Conservation (phyloP, 2,797 vertebrate species). For the Linurgus olivaceus region DNA sequence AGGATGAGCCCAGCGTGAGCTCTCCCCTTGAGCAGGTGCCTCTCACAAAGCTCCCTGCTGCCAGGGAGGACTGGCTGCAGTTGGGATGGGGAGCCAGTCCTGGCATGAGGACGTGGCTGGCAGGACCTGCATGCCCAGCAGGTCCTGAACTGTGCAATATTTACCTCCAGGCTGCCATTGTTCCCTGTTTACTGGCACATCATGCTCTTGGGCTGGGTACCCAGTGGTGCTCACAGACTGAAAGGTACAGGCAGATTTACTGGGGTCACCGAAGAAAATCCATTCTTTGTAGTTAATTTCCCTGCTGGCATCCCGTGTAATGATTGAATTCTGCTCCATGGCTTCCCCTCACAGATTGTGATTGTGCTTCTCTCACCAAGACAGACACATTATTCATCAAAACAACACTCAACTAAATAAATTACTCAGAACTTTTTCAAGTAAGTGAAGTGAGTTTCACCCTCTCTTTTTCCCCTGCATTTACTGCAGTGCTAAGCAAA, state of each 20-base stretch:
- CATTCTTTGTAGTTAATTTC: neutral
- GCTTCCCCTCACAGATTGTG: neutral
- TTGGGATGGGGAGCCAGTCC: neutral
- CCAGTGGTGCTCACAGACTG: neutral
- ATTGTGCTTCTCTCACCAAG: neutral
- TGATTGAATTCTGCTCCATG: neutral
- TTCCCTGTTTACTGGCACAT: neutral
- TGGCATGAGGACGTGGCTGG: fast-evolving
- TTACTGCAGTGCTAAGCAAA: slow-evolving; percentile 3
- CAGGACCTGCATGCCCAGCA: neutral
- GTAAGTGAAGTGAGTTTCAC: neutral
- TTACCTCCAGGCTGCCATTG: neutral
- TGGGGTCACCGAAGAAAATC: neutral
- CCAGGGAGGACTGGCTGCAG: neutral
- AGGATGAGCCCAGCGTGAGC: neutral
- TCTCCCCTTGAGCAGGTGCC: neutral
- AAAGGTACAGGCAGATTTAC: neutral
- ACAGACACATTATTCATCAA: neutral
- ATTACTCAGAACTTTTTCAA: neutral
- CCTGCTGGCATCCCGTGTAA: neutral
- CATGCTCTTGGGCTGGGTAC: neutral
- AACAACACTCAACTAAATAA: neutral
- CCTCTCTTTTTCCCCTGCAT: neutral
- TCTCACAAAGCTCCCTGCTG: neutral
- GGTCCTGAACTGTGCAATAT: neutral